Evolutionary conservation across 37 sponge, comb jelly and placozoan genomes (phyloP), one percentile per base, ranked within the genome.

Genomic region (Dysidea cf. avara): DNA sequence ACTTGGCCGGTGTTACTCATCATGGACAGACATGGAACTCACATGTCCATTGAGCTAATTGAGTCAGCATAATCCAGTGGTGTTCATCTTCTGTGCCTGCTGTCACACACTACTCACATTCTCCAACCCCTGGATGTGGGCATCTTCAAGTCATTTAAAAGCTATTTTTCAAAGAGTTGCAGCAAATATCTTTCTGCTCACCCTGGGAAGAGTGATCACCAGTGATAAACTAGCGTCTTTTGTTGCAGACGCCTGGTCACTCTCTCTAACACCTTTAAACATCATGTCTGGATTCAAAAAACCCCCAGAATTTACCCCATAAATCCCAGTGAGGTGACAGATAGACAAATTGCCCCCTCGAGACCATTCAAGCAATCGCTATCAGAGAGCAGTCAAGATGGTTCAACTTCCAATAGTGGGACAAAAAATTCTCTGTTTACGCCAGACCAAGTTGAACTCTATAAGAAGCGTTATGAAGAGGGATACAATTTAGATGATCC

Each of bases 91-190:
- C 60, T 84, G 24, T 84, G 73, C 29, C 38, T 77, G 0, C 85
- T 78, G n/a, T 39, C 79, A 0, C 85, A 84, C 47, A 72, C 68
- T 2, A 84, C 67, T 0, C 85, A 84, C 29, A 71, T 84, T 36
- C 73, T 84, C 2, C 85, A 84, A 28, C 85, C 74, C 3, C 56
- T 83, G 25, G 78, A 84, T 38, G 58, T 84, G 3, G 66, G 78
- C 9, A 71, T 83, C 1, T 84, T 77, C 64, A 76, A 77, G 39
- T 64, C 74, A 6, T 62, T 81, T 29, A 81, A 81, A 64, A 21
- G 63, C 2, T n/a, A 21, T 37, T 83, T 69, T 33, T 74, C 60
- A 26, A 83, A 68, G 36, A 80, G 68, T 1, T 86, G 80, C 69
- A n/a, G n/a, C n/a, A n/a, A n/a, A n/a, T n/a, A n/a, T n/a, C n/a